Conservation (phyloP, 2,113 vertebrate genomes). For the Labeo catla region DNA sequence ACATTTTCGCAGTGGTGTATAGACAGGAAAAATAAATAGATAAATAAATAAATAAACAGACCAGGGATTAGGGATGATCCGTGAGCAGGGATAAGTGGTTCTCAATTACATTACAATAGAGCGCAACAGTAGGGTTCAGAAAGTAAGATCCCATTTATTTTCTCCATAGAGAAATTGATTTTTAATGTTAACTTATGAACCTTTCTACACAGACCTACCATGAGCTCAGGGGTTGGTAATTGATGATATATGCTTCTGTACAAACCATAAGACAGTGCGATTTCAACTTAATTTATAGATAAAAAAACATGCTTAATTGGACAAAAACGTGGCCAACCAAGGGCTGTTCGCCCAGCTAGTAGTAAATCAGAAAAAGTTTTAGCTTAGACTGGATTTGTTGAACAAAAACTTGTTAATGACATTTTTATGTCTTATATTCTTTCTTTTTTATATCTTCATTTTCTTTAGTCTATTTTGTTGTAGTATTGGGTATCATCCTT, state of each 20-base stretch:
- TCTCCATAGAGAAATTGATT: constrained; percentile 26
- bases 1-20: constrained; percentile 26
- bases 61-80: constrained; percentile 32
- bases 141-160: constrained; percentile 2
- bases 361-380: not conserved
- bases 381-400: not conserved
- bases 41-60: constrained; percentile 36
- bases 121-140: constrained; percentile 2
- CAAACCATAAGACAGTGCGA: not conserved
- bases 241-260: not conserved
- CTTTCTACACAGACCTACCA: not conserved
- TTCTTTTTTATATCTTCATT: not conserved
- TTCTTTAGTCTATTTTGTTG: not conserved
- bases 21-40: not conserved
- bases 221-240: not conserved
- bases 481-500: not conserved
- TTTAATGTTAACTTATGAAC: constrained; percentile 18
- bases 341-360: not conserved
- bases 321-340: not conserved
- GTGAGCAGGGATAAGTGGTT: constrained; percentile 10
- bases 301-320: not conserved
- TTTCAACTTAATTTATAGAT: not conserved
- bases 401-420: not conserved
- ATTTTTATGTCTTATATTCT: not conserved
- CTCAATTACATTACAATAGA: constrained; percentile 41